Base-by-base conservation (phyloP, 2,797 vertebrate species). In the Falco biarmicus region DNA sequence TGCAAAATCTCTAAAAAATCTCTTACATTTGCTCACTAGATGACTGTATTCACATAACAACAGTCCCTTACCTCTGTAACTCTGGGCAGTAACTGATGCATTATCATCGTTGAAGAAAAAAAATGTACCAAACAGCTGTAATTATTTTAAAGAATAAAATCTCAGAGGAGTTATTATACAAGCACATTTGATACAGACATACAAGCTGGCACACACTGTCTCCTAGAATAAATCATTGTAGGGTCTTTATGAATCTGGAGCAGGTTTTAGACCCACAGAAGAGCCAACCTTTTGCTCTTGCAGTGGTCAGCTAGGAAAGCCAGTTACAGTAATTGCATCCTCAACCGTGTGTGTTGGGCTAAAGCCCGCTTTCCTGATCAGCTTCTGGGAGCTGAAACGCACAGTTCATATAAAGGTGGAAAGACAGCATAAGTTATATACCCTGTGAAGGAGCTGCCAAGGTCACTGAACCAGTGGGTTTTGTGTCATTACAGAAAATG, bases 401-500 rank as follows among this genome's bases (percentile, higher is more conserved):
- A 80, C 47, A 66, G 64, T 84, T 94, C 69, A 31, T 59, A 59
- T 13, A 48, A 71, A 81, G 57, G 54, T 66, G 53, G 82, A 91
- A 81, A 93, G 79, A 26, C 54, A 73, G 60, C 57, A 54, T 68
- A 94, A 95, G 61, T 93, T 80, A 87, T 92, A 50, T 14, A 43
- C 13, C 25, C 28, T 15, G 25, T 32, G 82, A 96, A 95, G 92
- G 84, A 96, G 69, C 78, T 51, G 57, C 79, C 89, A 95, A 96
- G 92, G 96, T 93, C 94, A 87, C 51, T 56, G 79, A 93, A 37
- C 59, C 69, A 51, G 47, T 54, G 26, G 1, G 13, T 81, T 93
- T 81, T 79, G 47, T 91, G 84, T 81, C 93, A 66, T 91, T 91
- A 92, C 12, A 48, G 84, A 90, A 94, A 97, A 96, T 90, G 57